Percentiles rank a stretch among this genome's conserved stretches.
Evolutionary conservation across 2,888 invertebrate genomes (phyloP).

Genomic region (Geophilus truncorum): DNA sequence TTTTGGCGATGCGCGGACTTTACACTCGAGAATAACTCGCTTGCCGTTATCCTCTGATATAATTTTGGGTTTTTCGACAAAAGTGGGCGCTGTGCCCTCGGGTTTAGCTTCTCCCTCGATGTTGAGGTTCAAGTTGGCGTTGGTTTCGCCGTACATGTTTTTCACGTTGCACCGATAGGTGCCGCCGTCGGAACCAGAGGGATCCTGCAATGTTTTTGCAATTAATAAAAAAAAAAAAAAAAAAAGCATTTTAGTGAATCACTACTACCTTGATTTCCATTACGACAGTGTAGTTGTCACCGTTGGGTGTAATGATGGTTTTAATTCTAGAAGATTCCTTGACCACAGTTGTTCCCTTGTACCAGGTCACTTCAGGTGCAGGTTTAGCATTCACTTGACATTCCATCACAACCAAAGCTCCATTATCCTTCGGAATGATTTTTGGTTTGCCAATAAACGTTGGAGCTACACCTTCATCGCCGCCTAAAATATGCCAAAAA

Average conservation of each 20-base stretch:
- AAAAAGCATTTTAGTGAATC: not conserved
- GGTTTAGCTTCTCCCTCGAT: conserved; percentile 66
- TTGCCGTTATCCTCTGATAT: conserved; percentile 97
- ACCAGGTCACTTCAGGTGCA: conserved; percentile 90
- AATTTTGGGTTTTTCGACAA: conserved; percentile 97
- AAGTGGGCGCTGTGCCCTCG: conserved; percentile 89
- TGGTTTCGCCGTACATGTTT: conserved; percentile 53
- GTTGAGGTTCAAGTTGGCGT: conserved; percentile 52
- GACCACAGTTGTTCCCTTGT: conserved; percentile 74
- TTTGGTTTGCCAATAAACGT: conserved; percentile 67
- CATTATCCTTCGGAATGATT: conserved; percentile 84
- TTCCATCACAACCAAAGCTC: conserved; percentile 86
- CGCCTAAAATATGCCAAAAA: conserved; percentile 30
- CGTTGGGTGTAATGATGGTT: conserved; percentile 47
- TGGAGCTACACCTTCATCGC: conserved; percentile 38
- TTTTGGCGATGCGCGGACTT: conserved; percentile 81
- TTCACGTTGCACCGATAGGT: conserved; percentile 50
- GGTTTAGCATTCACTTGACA: conserved; percentile 91
- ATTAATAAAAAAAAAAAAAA: too few relatives aligned
- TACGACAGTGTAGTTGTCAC: conserved; percentile 38
- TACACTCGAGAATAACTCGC: conserved; percentile 94
- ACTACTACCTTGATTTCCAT: conserved; percentile 37
- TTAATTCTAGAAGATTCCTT: conserved; percentile 62
- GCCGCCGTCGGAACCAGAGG: conserved; percentile 36
- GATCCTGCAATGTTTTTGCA: too few relatives aligned